Base-by-base conservation (phyloP, 2,888 invertebrate genomes). In the Volucella zonaria region DNA sequence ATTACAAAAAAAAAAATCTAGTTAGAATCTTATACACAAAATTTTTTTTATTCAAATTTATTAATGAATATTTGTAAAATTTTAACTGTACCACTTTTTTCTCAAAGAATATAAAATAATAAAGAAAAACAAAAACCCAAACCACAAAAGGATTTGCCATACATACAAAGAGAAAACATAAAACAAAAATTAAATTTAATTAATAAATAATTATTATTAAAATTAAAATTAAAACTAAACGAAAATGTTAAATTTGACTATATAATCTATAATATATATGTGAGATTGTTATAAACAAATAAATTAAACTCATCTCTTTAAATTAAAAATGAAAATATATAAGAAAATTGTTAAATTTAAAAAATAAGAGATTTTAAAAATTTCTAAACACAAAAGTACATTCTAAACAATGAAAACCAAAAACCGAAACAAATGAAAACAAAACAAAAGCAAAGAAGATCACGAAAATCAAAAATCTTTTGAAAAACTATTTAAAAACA, bases 221-320 rank as follows among this genome's bases (percentile, higher is more conserved):
- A 75, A 62, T 73, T 67, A 14, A 51, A 75, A 62, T 40, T 58
- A 68, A 70, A 38, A 10, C 56, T 52, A 67, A 47, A 75, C n/a
- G 43, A 74, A 61, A 82, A 81, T 86, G 87, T 87, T 87, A 87
- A 86, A 87, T 87, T 87, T 87, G 82, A 83, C 59, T 87, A 87
- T 87, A 86, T 86, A 87, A 87, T 87, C 87, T 86, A 87, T 85
- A 82, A 76, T 40, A 64, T 31, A 67, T 67, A 75, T 71, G 83
- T 78, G 52, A 85, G 49, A 83, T 54, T 56, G 80, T 76, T 78
- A 74, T 54, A 78, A 73, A 82, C 10, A 77, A 51, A 68, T 61
- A 68, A 68, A 66, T 66, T 18, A 47, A 80, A 78, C 12, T 62
- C 38, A 70, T 62, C 58, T 79, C 64, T 56, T 45, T 11, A 18